These are phyloP conservation scores for Pangasius mekongensis DNA, from an alignment of 2,797 vertebrate species.

Conservation along the genomic window DNA sequence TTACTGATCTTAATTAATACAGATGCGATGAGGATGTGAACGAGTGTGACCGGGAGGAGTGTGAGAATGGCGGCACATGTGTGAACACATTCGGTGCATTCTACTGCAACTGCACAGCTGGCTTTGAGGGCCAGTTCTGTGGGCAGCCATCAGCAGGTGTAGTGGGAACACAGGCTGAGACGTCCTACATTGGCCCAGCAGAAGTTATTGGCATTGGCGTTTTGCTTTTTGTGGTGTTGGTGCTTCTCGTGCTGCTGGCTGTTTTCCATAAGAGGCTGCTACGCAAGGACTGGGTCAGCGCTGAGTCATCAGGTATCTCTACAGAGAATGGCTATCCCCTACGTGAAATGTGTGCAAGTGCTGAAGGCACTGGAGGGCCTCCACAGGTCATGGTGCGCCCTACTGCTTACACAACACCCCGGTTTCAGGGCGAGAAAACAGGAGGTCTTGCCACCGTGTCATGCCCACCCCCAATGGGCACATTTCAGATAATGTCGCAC, in stretches of 20 bases:
- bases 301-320: constrained; percentile 81
- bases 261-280: constrained; percentile 90
- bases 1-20: constrained; percentile 21
- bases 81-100: constrained; percentile 90
- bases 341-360: constrained; percentile 68
- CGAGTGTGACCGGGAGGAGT: constrained; percentile 85
- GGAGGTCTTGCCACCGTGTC: constrained; percentile 25
- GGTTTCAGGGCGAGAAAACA: constrained; percentile 59
- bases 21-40: constrained; percentile 93
- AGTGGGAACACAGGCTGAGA: constrained; percentile 83
- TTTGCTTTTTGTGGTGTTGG: constrained; percentile 86
- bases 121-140: constrained; percentile 86
- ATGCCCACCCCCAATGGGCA: constrained; percentile 79
- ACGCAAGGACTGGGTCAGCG: constrained; percentile 74
- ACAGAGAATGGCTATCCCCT: constrained; percentile 82
- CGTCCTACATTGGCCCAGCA: constrained; percentile 89
- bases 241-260: constrained; percentile 85
- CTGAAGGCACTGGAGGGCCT: constrained; percentile 70
- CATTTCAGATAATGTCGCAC: constrained; percentile 85
- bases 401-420: constrained; percentile 81
- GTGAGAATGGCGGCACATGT: constrained; percentile 84
- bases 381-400: constrained; percentile 92
- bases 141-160: constrained; percentile 76
- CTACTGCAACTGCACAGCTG: constrained; percentile 90
- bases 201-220: constrained; percentile 93